Conservation (phyloP, 2,888 invertebrate genomes). For the Drosophila vallismaia region DNA sequence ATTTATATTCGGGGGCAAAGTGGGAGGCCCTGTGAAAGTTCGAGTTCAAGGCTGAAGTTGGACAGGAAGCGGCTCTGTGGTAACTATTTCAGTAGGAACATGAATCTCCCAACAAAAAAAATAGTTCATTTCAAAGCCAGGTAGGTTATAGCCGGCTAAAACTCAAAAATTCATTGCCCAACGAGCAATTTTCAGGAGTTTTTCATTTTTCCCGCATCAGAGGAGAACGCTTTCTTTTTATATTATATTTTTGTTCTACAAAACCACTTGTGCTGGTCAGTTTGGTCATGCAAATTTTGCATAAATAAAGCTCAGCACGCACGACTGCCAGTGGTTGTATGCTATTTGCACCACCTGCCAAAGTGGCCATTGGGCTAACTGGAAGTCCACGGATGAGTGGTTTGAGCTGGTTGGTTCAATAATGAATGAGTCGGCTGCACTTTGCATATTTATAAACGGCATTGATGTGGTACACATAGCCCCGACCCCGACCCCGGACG, state of each 20-base stretch:
- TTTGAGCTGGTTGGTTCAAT: constrained; percentile 40
- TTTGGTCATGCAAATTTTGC: constrained; percentile 53
- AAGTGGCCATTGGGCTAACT: constrained; percentile 7
- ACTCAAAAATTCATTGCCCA: constrained; percentile 35
- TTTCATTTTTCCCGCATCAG: constrained; percentile 24
- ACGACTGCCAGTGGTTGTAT: constrained; percentile 29
- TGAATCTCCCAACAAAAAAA: constrained; percentile 2
- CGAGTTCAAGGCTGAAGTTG: constrained; percentile 35
- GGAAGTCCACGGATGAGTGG: constrained; percentile 20
- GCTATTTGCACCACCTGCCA: background rate
- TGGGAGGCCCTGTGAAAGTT: constrained; percentile 22
- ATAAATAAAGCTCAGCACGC: constrained; percentile 47
- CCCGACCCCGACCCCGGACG: background rate
- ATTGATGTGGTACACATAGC: constrained; percentile 27
- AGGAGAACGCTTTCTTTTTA: constrained; percentile 8
- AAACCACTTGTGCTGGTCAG: constrained; percentile 44
- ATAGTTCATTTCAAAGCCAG: constrained; percentile 5
- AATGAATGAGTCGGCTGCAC: constrained; percentile 43
- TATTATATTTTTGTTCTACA: constrained; percentile 31
- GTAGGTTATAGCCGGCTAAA: background rate
- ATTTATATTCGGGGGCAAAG: constrained; percentile 2
- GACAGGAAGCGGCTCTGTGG: constrained; percentile 7
- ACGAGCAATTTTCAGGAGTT: constrained; percentile 49
- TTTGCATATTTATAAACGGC: constrained; percentile 50
- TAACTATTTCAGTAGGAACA: constrained; percentile 18